A percentile compares a stretch with the other conserved stretches of the same genome.
Evolutionary conservation across 2,797 vertebrate species (phyloP).

Genomic region (Pangasius larnaudii): DNA sequence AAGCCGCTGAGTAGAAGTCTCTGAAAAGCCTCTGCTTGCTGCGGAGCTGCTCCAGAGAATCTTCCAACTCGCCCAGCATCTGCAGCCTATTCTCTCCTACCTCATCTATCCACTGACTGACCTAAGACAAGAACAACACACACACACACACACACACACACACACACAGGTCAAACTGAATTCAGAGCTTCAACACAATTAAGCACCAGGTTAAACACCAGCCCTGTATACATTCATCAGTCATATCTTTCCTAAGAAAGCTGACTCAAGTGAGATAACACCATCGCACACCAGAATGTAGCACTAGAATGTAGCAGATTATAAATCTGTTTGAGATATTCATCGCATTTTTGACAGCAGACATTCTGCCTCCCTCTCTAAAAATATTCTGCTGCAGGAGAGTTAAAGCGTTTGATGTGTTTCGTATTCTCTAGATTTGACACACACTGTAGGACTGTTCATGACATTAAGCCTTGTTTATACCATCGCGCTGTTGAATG

Average conservation of each 20-base stretch:
- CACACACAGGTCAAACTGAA: constrained; percentile 24
- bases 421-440: not conserved
- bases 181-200: not conserved
- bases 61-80: constrained; percentile 71
- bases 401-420: not conserved
- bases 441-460: not conserved
- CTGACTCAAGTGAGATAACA: not conserved
- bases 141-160: constrained; percentile 28
- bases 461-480: not conserved
- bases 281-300: not conserved
- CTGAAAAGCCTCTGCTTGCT: constrained; percentile 80
- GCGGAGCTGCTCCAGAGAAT: constrained; percentile 83
- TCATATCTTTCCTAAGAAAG: constrained; percentile 12
- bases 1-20: constrained; percentile 82
- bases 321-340: not conserved
- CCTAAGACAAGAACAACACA: constrained; percentile 69
- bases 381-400: not conserved
- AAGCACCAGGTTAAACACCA: not conserved
- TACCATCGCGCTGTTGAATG: not conserved
- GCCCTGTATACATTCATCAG: not conserved
- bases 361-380: not conserved
- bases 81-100: constrained; percentile 81
- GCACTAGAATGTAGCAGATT: not conserved
- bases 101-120: constrained; percentile 85
- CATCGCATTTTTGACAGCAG: not conserved